phyloP scores from a whole-genome alignment of 2,888 invertebrate genomes.

The Ormyrus pomaceus region DNA sequence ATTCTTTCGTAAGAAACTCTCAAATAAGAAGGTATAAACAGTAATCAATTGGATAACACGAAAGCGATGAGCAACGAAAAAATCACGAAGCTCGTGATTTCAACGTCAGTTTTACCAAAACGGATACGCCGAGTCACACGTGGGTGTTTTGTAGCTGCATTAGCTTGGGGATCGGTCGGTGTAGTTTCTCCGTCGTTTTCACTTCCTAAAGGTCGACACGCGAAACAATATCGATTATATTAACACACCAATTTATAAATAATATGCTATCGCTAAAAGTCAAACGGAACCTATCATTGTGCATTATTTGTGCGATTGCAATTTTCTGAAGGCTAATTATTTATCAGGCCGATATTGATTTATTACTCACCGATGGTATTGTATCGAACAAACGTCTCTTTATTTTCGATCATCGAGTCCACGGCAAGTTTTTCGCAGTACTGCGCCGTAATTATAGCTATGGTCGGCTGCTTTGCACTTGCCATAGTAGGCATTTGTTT shows the following conservation, averaged over 20 bases:
- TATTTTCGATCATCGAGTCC: conserved; percentile 98
- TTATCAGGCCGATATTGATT: conserved; percentile 13
- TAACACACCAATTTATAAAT: background rate
- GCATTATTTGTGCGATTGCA: conserved; percentile 46
- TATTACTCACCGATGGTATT: conserved; percentile 92
- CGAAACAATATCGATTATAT: conserved; percentile 29
- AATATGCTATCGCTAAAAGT: conserved; percentile 15
- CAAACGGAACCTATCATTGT: conserved; percentile 11
- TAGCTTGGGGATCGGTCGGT: conserved; percentile 67
- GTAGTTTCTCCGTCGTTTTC: conserved; percentile 47
- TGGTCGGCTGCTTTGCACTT: conserved; percentile 93
- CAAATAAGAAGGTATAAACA: conserved; percentile 28
- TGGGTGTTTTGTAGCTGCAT: conserved; percentile 64
- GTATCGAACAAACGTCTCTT: conserved; percentile 96
- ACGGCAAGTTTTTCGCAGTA: conserved; percentile 99
- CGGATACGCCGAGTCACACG: conserved; percentile 69
- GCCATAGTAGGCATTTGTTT: conserved; percentile 96
- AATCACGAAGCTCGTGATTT: conserved; percentile 39
- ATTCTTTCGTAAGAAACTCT: background rate
- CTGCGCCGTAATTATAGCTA: conserved; percentile 97
- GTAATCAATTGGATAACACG: conserved; percentile 36
- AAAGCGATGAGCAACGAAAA: conserved; percentile 45
- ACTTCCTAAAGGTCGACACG: conserved; percentile 69
- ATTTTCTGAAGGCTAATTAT: conserved; percentile 30
- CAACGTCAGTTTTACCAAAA: conserved; percentile 55